A percentile compares a stretch with the other conserved stretches of the same genome.
phyloP scores from a whole-genome alignment of 2,113 vertebrate species.

The Varanus salvator region DNA sequence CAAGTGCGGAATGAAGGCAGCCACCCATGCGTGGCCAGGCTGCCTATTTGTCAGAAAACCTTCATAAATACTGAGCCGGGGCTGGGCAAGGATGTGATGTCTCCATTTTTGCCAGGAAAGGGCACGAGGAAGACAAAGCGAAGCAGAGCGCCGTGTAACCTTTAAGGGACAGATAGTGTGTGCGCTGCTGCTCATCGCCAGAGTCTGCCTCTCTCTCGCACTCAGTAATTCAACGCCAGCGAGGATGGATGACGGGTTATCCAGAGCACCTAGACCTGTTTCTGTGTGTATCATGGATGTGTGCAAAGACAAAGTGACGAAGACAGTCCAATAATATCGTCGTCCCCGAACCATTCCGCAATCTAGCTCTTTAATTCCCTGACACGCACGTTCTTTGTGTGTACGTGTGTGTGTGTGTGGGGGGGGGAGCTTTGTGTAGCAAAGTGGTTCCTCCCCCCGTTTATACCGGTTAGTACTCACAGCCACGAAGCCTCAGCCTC shows the following conservation, averaged over 20 bases:
- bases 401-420: background rate
- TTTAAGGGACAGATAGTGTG: constrained; percentile 78
- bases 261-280: background rate
- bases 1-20: constrained; percentile 95
- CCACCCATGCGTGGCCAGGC: constrained; percentile 89
- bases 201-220: background rate
- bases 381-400: background rate
- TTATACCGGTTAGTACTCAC: background rate
- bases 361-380: constrained; percentile 12
- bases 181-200: constrained; percentile 35
- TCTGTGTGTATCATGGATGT: constrained; percentile 17
- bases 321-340: constrained; percentile 37
- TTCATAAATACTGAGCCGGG: constrained; percentile 91
- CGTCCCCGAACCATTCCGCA: constrained; percentile 2
- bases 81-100: constrained; percentile 90
- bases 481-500: background rate
- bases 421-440: background rate
- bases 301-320: constrained; percentile 30
- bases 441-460: background rate
- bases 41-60: constrained; percentile 96
- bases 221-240: constrained; percentile 40
- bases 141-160: constrained; percentile 76
- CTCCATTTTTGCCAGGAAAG: constrained; percentile 94
- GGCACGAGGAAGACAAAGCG: constrained; percentile 87
- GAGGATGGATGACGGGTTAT: constrained; percentile 32